Base-by-base conservation (phyloP, 2,888 invertebrate species). In the Bimastos eiseni region DNA sequence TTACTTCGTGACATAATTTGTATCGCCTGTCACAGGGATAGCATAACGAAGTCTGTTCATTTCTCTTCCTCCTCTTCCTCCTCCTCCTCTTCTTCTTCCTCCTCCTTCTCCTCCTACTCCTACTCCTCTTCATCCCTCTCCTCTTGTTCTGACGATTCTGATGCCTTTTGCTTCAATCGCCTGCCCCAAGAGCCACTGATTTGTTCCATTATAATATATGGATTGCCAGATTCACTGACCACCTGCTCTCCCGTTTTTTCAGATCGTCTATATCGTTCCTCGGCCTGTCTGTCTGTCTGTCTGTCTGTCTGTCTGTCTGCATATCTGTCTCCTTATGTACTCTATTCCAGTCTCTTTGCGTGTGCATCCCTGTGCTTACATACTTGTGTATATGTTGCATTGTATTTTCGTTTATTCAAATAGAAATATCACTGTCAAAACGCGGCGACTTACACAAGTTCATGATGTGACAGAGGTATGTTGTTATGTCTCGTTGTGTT, bases 1-100 rank as follows among this genome's bases (percentile, higher is more conserved):
- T 70, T 30, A 70, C 70, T 70, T 30, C 70, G 70, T 70, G 30
- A 70, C 70, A 8, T 70, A 70, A 70, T 70, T 70, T 70, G 70
- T 70, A n/a, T 70, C 70, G n/a, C 70, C 70, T 8, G 30, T 70
- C 70, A 70, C 70, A 70, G n/a, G 13, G 30, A 1, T 15, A 13
- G 70, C 70, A n/a, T 70, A 70, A 70, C n/a, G 70, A n/a, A 70
- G 70, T 70, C n/a, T n/a, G 70, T n/a, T 70, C n/a, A 30, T n/a
- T 3, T n/a, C 70, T n/a, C 70, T 70, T 70, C 70, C 41, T 41
- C 49, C 19, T 49, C 49, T n/a, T 86, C 86, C 86, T 86, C 86
- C n/a, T 86, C 86, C 30, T 21, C 3, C n/a, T 15, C 86, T 37
- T 3, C 86, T 4, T 41, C 41, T 15, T 41, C 41, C 15, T 41